A percentile compares a stretch with the other conserved stretches of the same genome.
phyloP scores from a whole-genome alignment of 2,797 vertebrate species.

The Euthynnus affinis region DNA sequence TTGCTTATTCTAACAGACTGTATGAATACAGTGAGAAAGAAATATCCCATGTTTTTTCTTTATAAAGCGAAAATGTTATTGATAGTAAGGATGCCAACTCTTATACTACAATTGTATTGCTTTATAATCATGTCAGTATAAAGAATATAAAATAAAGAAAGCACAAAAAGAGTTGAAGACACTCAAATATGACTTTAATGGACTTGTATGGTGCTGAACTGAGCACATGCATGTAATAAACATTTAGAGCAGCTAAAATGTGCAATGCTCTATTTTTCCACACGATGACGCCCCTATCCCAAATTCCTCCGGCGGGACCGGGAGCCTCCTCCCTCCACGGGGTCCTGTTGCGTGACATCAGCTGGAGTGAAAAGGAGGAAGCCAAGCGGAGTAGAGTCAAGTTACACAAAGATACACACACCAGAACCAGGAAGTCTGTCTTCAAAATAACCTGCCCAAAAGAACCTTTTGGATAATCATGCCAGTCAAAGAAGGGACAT shows the following conservation, averaged over 20 bases:
- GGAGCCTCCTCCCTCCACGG: constrained; percentile 51
- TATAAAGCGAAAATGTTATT: too few relatives aligned
- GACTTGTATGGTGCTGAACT: neutral
- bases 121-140: neutral
- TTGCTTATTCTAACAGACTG: too few relatives aligned
- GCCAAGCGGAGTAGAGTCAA: constrained; percentile 40
- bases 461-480: neutral
- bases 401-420: neutral
- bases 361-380: constrained; percentile 72
- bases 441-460: constrained; percentile 42
- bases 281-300: constrained; percentile 62
- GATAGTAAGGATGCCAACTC: neutral
- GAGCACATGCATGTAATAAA: neutral
- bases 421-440: constrained; percentile 23
- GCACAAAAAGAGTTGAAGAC: neutral
- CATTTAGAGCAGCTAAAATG: neutral
- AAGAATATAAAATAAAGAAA: neutral
- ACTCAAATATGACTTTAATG: neutral
- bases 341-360: constrained; percentile 80
- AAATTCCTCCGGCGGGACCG: constrained; percentile 39
- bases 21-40: too few relatives aligned
- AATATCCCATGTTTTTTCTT: neutral
- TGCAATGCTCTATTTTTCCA: constrained; percentile 63
- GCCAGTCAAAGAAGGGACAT: too few relatives aligned
- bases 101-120: too few relatives aligned